Conservation (phyloP, 2,888 invertebrate genomes). For the Cerastis rubricosa region DNA sequence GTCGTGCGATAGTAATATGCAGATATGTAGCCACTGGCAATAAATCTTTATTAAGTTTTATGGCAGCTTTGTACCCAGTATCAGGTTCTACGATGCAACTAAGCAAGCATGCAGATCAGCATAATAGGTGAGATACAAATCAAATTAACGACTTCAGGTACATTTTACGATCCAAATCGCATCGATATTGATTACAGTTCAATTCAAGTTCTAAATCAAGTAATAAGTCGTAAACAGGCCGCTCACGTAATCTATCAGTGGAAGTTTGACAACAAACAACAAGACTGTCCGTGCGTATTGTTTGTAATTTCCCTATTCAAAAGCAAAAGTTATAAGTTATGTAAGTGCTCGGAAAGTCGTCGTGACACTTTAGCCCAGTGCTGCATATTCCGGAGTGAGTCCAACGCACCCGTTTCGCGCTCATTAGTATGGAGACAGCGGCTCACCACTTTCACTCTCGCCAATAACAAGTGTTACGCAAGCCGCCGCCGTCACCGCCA, state of each 20-base stretch:
- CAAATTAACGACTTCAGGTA: background rate
- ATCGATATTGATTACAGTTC: constrained; percentile 29
- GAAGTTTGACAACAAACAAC: constrained; percentile 53
- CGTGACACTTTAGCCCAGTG: constrained; percentile 87
- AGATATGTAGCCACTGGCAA: background rate
- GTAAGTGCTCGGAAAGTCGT: constrained; percentile 81
- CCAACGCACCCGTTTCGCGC: constrained; percentile 83
- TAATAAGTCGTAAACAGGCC: constrained; percentile 28
- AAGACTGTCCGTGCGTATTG: constrained; percentile 46
- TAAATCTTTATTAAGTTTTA: constrained; percentile 14
- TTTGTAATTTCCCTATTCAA: constrained; percentile 73
- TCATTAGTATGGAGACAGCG: constrained; percentile 89
- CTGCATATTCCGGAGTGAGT: constrained; percentile 77
- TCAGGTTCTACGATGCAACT: constrained; percentile 12
- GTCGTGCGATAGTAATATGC: constrained; percentile 1
- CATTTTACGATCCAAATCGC: constrained; percentile 20
- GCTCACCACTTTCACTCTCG: constrained; percentile 89
- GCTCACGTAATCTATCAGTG: constrained; percentile 36
- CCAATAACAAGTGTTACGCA: constrained; percentile 88
- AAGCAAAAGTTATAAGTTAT: constrained; percentile 81
- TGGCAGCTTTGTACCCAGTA: background rate
- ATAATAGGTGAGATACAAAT: constrained; percentile 15
- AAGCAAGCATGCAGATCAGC: constrained; percentile 8
- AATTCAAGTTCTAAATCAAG: constrained; percentile 36
- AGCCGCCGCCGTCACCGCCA: constrained; percentile 75